Percentiles rank a stretch among this genome's conserved stretches.
phyloP scores from a whole-genome alignment of 2,797 vertebrate genomes.

The Phalanger gymnotis region DNA sequence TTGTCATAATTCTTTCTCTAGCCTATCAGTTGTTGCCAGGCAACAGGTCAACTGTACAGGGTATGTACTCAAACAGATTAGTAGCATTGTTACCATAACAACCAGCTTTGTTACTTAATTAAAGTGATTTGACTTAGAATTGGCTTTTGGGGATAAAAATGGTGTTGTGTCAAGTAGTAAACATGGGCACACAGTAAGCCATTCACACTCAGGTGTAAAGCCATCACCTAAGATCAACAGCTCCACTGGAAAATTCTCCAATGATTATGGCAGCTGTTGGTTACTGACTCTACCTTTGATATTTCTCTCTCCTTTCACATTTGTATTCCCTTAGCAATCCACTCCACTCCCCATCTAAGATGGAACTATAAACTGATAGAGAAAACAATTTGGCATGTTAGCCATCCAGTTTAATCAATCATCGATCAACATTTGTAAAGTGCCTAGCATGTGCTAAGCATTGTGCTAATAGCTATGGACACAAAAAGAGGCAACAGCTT shows the following conservation, averaged over 20 bases:
- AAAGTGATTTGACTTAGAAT: conserved; percentile 94
- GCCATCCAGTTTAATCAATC: background rate
- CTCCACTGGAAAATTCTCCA: conserved; percentile 63
- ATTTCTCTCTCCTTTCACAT: background rate
- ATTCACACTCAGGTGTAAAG: conserved; percentile 74
- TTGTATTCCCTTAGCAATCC: background rate
- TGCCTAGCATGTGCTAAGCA: background rate
- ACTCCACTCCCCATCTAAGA: background rate
- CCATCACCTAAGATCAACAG: conserved; percentile 73
- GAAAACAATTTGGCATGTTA: background rate
- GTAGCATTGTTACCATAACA: conserved; percentile 95
- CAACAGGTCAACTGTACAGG: conserved; percentile 92
- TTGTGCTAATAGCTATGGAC: background rate
- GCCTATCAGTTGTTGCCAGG: conserved; percentile 94
- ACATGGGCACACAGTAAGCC: conserved; percentile 78
- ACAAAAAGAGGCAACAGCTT: background rate
- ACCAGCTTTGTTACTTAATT: conserved; percentile 98
- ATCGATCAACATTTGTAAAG: background rate
- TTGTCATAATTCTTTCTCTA: conserved; percentile 89
- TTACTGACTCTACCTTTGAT: background rate
- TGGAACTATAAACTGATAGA: background rate
- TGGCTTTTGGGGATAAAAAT: conserved; percentile 87
- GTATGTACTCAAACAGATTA: conserved; percentile 96
- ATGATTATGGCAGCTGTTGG: background rate
- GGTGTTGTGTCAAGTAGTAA: conserved; percentile 80